A percentile compares a stretch with the other conserved stretches of the same genome.
Conservation (phyloP, 2,888 invertebrate species). For the Yponomeuta sedellus region DNA sequence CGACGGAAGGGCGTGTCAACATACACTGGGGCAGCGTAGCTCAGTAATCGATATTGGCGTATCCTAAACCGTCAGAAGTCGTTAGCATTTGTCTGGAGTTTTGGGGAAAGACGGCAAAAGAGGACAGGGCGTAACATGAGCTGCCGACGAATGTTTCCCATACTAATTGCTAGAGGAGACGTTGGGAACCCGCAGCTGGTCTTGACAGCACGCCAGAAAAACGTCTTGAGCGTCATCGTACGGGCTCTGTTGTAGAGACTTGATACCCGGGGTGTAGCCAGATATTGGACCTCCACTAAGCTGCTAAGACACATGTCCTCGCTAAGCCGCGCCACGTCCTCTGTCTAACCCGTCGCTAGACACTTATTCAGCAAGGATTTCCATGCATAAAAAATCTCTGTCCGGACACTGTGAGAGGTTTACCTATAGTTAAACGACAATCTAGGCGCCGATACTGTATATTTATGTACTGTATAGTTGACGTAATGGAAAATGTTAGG, state of each 20-base stretch:
- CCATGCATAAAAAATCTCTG: conserved; percentile 15
- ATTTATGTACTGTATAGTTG: no score
- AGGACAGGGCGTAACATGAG: conserved; percentile 26
- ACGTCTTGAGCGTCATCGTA: conserved; percentile 27
- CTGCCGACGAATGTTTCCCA: conserved; percentile 29
- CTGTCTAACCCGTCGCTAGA: conserved; percentile 8
- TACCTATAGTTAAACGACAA: conserved; percentile 2
- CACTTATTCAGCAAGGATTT: conserved; percentile 14
- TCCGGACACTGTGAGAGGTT: conserved; percentile 13
- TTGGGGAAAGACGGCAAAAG: conserved; percentile 21
- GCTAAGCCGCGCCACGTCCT: conserved; percentile 21
- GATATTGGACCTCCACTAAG: conserved; percentile 25
- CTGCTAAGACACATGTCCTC: conserved; percentile 20
- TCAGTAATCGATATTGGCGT: conserved; percentile 9
- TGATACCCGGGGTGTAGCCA: conserved; percentile 14
- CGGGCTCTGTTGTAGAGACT: conserved; percentile 18
- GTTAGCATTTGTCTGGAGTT: conserved; percentile 18
- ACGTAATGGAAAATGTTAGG: neutral
- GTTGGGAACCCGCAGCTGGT: conserved; percentile 32
- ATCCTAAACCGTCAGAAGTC: conserved; percentile 11
- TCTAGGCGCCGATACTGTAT: neutral
- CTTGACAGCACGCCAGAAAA: conserved; percentile 35
- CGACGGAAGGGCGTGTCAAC: conserved; percentile 5
- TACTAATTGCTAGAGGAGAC: conserved; percentile 27
- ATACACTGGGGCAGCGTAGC: neutral